These are phyloP conservation scores for Cebus imitator DNA, from an alignment of 2,113 vertebrate genomes.

Conservation along the genomic window DNA sequence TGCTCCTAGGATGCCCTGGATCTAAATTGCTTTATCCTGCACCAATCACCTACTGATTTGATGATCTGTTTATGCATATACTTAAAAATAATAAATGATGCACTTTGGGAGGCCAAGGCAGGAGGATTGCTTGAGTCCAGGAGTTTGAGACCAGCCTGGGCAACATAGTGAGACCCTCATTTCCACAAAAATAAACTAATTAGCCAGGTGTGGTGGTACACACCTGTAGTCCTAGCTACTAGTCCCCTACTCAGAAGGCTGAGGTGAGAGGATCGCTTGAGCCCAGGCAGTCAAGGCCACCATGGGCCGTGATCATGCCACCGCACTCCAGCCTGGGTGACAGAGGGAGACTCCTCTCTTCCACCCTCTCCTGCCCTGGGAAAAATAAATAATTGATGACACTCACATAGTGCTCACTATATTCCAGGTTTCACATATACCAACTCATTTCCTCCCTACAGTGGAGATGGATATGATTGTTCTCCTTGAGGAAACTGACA, in stretches of 20 bases:
- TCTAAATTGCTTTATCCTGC: background rate
- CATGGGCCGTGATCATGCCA: background rate
- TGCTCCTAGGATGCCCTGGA: background rate
- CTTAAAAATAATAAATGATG: background rate
- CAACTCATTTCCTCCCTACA: background rate
- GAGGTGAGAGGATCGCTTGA: background rate
- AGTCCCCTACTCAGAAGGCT: background rate
- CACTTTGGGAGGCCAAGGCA: background rate
- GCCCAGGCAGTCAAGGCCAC: background rate
- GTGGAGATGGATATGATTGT: background rate
- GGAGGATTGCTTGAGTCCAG: background rate
- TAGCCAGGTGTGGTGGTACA: background rate
- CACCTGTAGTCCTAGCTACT: background rate
- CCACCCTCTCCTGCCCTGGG: no score
- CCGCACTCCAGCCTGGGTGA: background rate
- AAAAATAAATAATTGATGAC: background rate
- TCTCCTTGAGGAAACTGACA: background rate
- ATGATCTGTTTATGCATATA: background rate
- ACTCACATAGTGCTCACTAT: background rate
- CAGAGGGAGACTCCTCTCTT: background rate
- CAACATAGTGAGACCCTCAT: background rate
- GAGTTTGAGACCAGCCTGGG: background rate
- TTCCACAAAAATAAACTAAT: background rate
- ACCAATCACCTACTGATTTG: background rate
- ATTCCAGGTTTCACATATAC: background rate